These are phyloP conservation scores for Parauchenoglanis ngamensis DNA, from an alignment of 2,797 vertebrate genomes.

Conservation along the genomic window DNA sequence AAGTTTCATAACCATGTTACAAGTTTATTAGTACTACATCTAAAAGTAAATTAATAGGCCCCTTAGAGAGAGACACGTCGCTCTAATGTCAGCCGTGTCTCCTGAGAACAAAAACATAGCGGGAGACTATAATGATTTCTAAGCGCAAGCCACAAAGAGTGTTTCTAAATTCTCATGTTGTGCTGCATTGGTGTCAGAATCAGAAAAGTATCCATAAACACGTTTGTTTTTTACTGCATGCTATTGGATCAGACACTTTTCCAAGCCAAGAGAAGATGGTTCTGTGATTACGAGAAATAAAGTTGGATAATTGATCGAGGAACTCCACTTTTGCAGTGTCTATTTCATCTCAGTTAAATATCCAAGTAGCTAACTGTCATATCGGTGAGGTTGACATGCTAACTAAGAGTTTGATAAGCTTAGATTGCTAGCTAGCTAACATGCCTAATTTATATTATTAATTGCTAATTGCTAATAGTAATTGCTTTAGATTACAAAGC, in stretches of 20 bases:
- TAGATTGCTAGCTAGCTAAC: too few species aligned
- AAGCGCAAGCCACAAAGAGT: not conserved
- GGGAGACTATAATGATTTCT: not conserved
- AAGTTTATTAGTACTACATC: not conserved
- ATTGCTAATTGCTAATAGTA: too few species aligned
- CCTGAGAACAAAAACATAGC: not conserved
- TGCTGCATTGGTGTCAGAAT: not conserved
- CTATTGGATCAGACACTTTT: not conserved
- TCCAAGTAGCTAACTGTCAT: too few species aligned
- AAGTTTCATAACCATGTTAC: not conserved
- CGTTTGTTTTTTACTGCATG: not conserved
- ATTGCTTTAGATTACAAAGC: too few species aligned
- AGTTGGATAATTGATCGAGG: not conserved
- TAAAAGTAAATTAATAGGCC: not conserved
- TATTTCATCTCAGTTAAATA: not conserved
- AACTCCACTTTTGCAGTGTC: not conserved
- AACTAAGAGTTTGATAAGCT: too few species aligned
- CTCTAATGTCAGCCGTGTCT: not conserved
- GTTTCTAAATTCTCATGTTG: not conserved
- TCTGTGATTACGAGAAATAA: not conserved
- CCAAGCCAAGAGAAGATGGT: not conserved
- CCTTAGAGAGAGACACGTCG: not conserved
- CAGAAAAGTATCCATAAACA: not conserved
- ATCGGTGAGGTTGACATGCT: too few species aligned
- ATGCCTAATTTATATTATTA: too few species aligned